Conservation (phyloP, 2,888 invertebrate genomes). For the Xestobium rufovillosum region DNA sequence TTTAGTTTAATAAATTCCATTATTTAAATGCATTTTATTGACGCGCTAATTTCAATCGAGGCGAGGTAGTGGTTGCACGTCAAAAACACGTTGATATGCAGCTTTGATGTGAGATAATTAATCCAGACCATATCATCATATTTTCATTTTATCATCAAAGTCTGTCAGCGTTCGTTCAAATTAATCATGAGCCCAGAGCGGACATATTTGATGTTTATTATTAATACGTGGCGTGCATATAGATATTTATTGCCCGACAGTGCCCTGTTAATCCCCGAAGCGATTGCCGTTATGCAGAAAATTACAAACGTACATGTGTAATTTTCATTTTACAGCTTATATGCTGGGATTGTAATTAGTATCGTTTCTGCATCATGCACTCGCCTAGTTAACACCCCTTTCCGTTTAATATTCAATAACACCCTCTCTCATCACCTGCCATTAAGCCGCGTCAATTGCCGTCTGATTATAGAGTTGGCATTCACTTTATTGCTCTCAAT, state of each 20-base stretch:
- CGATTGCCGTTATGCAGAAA: no score
- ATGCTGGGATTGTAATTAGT: no score
- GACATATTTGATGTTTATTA: conserved; percentile 25
- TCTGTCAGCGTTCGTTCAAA: conserved; percentile 32
- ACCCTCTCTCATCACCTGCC: no score
- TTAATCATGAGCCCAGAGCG: conserved; percentile 30
- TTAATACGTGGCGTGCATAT: conserved; percentile 14
- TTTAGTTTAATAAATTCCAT: conserved; percentile 34
- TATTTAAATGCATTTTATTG: conserved; percentile 30
- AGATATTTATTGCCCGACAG: no score
- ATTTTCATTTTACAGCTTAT: no score
- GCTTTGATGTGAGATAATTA: conserved; percentile 38
- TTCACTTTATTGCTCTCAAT: no score
- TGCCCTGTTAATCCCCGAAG: no score
- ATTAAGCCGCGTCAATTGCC: no score
- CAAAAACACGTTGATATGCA: conserved; percentile 25
- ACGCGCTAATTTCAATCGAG: conserved; percentile 27
- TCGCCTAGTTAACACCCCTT: conserved; percentile 25
- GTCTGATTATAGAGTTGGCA: no score
- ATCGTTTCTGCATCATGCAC: conserved; percentile 24
- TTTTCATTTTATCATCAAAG: conserved; percentile 37
- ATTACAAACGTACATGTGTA: no score
- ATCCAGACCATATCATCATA: conserved; percentile 36
- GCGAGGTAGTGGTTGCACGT: conserved; percentile 23
- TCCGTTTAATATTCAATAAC: no score